Conservation (phyloP, 2,797 vertebrate genomes). For the Melanotaenia trifasciata region DNA sequence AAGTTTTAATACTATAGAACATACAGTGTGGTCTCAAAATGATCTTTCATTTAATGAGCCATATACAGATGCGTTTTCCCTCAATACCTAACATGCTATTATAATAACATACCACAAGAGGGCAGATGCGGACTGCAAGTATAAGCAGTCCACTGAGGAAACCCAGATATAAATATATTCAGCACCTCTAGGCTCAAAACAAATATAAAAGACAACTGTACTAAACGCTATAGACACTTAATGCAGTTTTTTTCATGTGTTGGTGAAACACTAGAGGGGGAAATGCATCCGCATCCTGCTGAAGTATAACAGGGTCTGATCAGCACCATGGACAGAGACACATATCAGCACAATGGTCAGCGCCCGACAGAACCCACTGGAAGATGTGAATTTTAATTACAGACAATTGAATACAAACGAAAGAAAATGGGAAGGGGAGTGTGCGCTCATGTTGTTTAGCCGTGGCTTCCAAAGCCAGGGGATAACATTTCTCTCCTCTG, state of each 20-base stretch:
- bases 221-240: background rate
- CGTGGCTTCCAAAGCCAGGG: no score
- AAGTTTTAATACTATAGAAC: background rate
- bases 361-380: background rate
- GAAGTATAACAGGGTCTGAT: background rate
- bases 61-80: background rate
- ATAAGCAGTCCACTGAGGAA: background rate
- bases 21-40: background rate
- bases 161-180: background rate
- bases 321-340: conserved; percentile 59
- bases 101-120: conserved; percentile 60
- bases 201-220: background rate
- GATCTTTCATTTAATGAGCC: background rate
- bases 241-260: background rate
- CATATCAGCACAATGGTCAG: conserved; percentile 51
- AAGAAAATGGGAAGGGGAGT: background rate
- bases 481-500: background rate
- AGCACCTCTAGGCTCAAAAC: background rate
- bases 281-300: background rate
- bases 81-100: background rate
- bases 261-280: background rate
- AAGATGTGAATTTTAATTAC: background rate
- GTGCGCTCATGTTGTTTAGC: no score
- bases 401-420: background rate
- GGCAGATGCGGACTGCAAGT: conserved; percentile 47